Evolutionary conservation across 2,888 invertebrate species (phyloP), one percentile per base, ranked within the genome.

Genomic region (Netelia fuscicornis): DNA sequence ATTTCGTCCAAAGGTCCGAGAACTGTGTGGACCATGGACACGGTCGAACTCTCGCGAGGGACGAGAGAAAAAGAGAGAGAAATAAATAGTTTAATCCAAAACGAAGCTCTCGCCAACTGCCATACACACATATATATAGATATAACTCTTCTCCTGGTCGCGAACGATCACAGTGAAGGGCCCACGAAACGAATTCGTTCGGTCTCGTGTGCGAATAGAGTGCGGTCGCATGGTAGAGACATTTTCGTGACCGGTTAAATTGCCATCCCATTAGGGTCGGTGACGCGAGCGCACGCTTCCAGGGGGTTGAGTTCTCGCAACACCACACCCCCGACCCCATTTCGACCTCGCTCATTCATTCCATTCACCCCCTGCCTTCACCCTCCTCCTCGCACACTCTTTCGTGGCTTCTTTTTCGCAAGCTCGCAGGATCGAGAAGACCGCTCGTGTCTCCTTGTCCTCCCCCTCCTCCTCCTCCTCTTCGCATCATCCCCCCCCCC

Each of bases 181-280:
- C 25, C 64, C 75, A 5, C 11, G 70, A 78, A 83, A 65, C 74
- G 78, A 83, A 83, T 83, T 81, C 70, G 81, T 76, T 75, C 62
- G 72, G 62, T 81, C 56, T 62, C 79, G 79, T 83, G 75, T 37
- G 74, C 52, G 67, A 64, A 79, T 72, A 81, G 83, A 86, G 82
- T 84, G 87, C 86, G 85, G 86, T 87, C 70, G 87, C 85, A 84
- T 87, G 81, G 87, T 79, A 83, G 88, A 86, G 88, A 89, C 89
- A 83, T 86, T 89, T 88, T 85, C 89, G 84, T 89, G 88, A 89
- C 88, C 86, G 84, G 89, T 88, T 89, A 89, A 89, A 89, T 89
- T 89, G 88, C 88, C 82, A 89, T 89, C 87, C 88, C 86, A 89
- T 89, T 89, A 89, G 85, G 82, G 71, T 83, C 76, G 79, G 82